Evolutionary conservation across 2,888 invertebrate genomes (phyloP).

Genomic region (Rambutsinella grinnellia): DNA sequence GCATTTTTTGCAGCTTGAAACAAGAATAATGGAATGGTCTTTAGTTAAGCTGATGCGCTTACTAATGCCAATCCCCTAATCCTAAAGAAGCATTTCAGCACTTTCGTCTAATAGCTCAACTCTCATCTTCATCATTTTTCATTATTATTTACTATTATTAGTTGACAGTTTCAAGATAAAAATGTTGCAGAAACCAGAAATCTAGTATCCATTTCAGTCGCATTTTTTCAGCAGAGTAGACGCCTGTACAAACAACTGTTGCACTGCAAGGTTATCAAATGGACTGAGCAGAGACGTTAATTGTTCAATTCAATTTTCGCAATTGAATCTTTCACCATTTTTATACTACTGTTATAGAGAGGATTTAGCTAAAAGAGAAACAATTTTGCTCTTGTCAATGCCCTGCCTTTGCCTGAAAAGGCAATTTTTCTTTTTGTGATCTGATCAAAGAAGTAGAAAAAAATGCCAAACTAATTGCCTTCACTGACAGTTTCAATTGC

Average conservation of each 20-base stretch:
- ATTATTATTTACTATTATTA: background rate
- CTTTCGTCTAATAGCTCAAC: background rate
- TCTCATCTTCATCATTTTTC: background rate
- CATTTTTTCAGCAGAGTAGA: too few relatives aligned
- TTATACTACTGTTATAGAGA: background rate
- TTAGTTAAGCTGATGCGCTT: too few relatives aligned
- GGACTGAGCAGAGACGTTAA: too few relatives aligned
- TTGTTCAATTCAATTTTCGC: background rate
- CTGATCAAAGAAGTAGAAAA: slow-evolving; percentile 21
- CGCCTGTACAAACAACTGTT: too few relatives aligned
- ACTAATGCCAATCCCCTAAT: too few relatives aligned
- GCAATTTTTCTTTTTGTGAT: slow-evolving; percentile 25
- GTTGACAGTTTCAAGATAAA: background rate
- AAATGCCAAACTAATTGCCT: slow-evolving; percentile 43
- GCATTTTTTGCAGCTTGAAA: too few relatives aligned
- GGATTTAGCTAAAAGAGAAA: background rate
- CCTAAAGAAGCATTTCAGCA: background rate
- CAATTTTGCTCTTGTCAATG: slow-evolving; percentile 3
- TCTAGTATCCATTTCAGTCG: background rate
- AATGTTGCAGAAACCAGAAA: background rate
- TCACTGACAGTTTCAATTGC: slow-evolving; percentile 43
- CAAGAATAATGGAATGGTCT: too few relatives aligned
- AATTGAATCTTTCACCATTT: slow-evolving; percentile 12
- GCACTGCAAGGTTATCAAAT: slow-evolving; percentile 39
- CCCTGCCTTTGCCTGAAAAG: slow-evolving; percentile 2